Base-by-base conservation (phyloP, 2,797 vertebrate genomes). In the Nannoperca obscura region DNA sequence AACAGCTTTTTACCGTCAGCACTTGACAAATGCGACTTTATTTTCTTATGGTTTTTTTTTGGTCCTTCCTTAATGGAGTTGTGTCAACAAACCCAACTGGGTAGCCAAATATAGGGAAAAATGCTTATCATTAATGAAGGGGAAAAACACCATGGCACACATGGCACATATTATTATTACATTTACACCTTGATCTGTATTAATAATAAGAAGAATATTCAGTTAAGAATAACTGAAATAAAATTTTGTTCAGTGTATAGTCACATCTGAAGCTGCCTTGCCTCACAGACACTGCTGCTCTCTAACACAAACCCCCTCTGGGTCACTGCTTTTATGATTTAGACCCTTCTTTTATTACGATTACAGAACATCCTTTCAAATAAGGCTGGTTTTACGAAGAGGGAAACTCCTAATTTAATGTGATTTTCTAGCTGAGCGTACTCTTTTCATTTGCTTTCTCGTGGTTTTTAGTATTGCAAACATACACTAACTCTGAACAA, bases 341-440 rank as follows among this genome's bases (percentile, higher is more conserved):
- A 86, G 64, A 84, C 64, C 71, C 36, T 44, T 86, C 65, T 75
- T 90, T 84, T 82, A 87, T 86, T 63, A 53, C 86, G 82, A 86
- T 92, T 89, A 91, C 87, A 61, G 71, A 88, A 87, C 67, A 66
- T 76, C 74, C 85, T 86, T 82, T 90, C 50, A 88, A 88, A 91
- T 59, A 72, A 58, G 62, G 70, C 81, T 82, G 87, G 59, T 71
- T 86, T 82, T 46, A 73, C 62, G 68, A 78, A 60, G 46, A 79
- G 69, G 71, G 81, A 86, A 91, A 69, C 59, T 85, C 85, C 64
- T 79, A 68, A 82, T 86, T 86, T 85, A 75, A 86, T 78, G 32
- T 47, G 49, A 82, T 73, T 67, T 78, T 74, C 53, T 40, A 64
- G 65, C 58, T 1, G 14, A 70, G 38, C 69, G 44, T 4, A 24